phyloP scores from a whole-genome alignment of 2,797 vertebrate genomes.

The Sardinella longiceps region DNA sequence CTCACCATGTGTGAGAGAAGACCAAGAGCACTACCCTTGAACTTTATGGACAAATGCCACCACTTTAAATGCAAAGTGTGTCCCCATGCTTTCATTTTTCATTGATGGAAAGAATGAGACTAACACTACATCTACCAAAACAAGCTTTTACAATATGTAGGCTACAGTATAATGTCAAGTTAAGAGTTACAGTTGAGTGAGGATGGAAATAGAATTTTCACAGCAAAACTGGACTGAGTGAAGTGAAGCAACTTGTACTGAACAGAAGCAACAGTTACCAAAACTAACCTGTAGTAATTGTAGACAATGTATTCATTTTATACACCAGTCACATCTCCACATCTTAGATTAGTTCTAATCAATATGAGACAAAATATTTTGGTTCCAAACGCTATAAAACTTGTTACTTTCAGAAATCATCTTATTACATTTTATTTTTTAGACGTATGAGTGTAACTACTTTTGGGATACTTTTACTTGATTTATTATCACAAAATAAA shows the following conservation, averaged over 20 bases:
- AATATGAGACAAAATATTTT: background rate
- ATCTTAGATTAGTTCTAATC: background rate
- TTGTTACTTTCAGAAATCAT: no score
- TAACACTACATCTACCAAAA: background rate
- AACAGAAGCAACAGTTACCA: background rate
- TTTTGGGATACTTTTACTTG: no score
- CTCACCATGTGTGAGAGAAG: slow-evolving; percentile 36
- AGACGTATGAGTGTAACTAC: no score
- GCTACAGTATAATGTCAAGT: no score
- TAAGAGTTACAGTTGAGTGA: background rate
- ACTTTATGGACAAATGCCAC: slow-evolving; percentile 41
- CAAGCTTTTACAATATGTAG: background rate
- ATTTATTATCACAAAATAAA: no score
- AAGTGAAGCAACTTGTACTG: background rate
- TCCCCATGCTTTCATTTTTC: background rate
- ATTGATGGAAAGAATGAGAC: background rate
- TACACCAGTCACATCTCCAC: background rate
- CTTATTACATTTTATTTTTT: no score
- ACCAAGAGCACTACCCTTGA: slow-evolving; percentile 52
- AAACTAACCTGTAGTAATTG: background rate
- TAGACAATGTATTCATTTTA: background rate
- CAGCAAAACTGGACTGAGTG: background rate
- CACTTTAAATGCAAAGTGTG: slow-evolving; percentile 11
- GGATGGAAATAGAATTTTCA: background rate
- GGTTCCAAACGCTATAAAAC: no score